phyloP scores from a whole-genome alignment of 2,113 vertebrate genomes.

The Equus przewalskii region DNA sequence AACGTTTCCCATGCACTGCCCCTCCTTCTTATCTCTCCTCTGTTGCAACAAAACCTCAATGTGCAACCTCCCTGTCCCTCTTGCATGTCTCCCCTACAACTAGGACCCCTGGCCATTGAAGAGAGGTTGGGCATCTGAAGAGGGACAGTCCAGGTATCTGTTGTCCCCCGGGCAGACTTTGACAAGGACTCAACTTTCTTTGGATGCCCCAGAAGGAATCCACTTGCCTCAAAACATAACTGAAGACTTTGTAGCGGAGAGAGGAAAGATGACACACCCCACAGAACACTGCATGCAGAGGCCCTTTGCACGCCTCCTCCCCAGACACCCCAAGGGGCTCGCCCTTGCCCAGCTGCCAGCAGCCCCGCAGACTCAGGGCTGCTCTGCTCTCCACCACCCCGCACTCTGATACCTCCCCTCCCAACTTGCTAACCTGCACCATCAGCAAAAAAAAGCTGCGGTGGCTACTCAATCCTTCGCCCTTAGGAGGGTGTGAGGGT shows the following conservation, averaged over 20 bases:
- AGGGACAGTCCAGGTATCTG: background rate
- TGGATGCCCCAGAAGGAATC: background rate
- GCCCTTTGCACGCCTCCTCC: background rate
- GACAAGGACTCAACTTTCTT: background rate
- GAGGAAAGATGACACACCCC: background rate
- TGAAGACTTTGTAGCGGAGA: background rate
- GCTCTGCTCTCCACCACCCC: rapidly evolving
- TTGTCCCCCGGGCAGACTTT: background rate
- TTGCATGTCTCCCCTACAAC: too few relatives aligned
- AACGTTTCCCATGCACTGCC: background rate
- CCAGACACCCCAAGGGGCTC: rapidly evolving
- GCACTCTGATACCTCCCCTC: background rate
- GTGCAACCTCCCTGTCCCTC: background rate
- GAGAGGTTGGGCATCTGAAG: background rate
- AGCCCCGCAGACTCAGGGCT: background rate
- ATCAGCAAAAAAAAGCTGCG: background rate
- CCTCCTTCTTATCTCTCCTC: background rate
- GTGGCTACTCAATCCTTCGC: background rate
- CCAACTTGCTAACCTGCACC: background rate
- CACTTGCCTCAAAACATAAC: background rate
- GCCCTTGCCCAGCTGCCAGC: too few relatives aligned
- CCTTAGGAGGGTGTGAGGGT: too few relatives aligned
- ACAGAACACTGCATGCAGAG: rapidly evolving
- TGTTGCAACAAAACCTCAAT: background rate
- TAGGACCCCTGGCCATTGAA: too few relatives aligned